phyloP scores from a whole-genome alignment of 2,113 vertebrate genomes.

The Neofelis nebulosa region DNA sequence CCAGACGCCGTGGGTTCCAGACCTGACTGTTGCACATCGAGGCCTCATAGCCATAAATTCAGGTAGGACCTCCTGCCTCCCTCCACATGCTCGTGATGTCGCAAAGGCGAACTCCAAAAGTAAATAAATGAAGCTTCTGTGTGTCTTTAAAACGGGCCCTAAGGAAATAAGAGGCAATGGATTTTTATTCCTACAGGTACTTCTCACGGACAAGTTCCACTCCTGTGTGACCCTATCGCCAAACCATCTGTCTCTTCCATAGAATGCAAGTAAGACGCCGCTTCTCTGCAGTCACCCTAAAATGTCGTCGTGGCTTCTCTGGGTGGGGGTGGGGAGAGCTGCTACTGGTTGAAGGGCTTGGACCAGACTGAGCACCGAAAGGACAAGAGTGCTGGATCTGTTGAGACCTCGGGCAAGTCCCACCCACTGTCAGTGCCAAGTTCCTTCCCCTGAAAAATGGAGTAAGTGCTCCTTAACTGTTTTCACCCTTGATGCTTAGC shows the following conservation, averaged over 20 bases:
- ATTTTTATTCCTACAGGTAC: not conserved
- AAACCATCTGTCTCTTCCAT: not conserved
- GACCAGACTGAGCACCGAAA: accelerated
- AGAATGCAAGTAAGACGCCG: not conserved
- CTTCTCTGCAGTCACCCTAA: not conserved
- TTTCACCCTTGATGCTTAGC: not conserved
- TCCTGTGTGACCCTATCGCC: not conserved
- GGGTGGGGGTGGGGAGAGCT: not conserved
- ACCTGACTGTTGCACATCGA: too few species aligned
- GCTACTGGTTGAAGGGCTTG: too few species aligned
- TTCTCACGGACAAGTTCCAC: not conserved
- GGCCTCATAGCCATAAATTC: not conserved
- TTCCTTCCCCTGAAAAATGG: not conserved
- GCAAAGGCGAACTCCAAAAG: not conserved
- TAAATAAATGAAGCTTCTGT: not conserved
- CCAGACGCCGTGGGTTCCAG: not conserved
- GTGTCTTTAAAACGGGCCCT: not conserved
- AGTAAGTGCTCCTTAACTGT: not conserved
- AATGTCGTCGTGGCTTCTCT: not conserved
- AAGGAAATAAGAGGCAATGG: not conserved
- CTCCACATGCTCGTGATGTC: not conserved
- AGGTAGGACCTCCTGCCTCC: too few species aligned
- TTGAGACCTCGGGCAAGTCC: not conserved
- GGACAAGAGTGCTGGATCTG: not conserved
- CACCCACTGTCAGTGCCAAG: accelerated